Evolutionary conservation across 1,140 invertebrate species (phyloP), one percentile per base, ranked within the genome.

Genomic region (Thaumetopoea pityocampa): DNA sequence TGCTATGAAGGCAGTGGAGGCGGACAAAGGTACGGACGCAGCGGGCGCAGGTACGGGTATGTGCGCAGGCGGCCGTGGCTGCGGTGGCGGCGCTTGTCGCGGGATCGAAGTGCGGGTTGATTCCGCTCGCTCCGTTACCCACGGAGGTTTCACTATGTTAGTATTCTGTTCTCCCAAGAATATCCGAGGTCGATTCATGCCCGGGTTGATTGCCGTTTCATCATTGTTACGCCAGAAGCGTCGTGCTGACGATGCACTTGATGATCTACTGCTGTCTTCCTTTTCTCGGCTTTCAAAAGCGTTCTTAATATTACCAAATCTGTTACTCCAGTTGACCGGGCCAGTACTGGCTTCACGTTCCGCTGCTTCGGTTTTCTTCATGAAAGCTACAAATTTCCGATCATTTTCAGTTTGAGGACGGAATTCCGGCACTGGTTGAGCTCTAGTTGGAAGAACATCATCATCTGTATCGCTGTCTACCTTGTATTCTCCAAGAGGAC

Each of bases 291-390:
- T 69, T 51, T 96, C 94, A 66, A 96, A 96, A 2, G 91, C 86
- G n/a, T 92, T 93, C 72, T 95, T 95, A 5, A 96, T 92, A 49
- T 93, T 93, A 0, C 92, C 92, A 68, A 96, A 96, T 32, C 92
- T 87, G 55, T 87, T 92, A 44, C 89, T 93, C 93, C 93, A 94
- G 48, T 93, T 92, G 62, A 72, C 19, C 49, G 57, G 77, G 6
- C 50, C 64, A 40, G 77, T 80, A 33, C 15, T 67, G 34, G 45
- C n/a, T 7, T 36, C 37, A 34, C 54, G 57, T 26, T 33, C 72
- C 60, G 46, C 86, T 60, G 33, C 89, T 76, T 68, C 87, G 51
- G 94, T 92, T 59, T 92, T 93, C 38, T 90, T 91, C 51, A 96
- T 91, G 43, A 96, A 91, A 0, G 93, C 93, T 17, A 94, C 69